A percentile compares a stretch with the other conserved stretches of the same genome.
These are phyloP conservation scores for Xylocampa areola DNA, from an alignment of 2,888 invertebrate genomes.

Conservation along the genomic window DNA sequence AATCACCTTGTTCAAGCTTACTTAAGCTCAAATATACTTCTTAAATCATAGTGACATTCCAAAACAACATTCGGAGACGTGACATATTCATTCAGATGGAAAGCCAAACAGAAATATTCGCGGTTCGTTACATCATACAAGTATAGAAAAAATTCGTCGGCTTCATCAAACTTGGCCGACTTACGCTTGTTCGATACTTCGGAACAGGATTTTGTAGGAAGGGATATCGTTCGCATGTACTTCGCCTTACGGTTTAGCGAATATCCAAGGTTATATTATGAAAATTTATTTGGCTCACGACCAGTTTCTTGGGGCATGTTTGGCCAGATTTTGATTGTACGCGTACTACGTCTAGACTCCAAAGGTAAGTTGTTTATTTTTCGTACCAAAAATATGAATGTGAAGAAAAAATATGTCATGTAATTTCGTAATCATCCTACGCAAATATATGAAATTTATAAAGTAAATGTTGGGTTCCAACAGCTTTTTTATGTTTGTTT, in stretches of 20 bases:
- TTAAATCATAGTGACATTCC: constrained; percentile 30
- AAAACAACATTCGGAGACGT: constrained; percentile 37
- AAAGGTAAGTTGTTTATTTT: no score
- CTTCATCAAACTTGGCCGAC: constrained; percentile 28
- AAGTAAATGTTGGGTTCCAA: no score
- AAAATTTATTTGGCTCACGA: constrained; percentile 24
- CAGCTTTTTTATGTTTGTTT: no score
- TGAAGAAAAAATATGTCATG: no score
- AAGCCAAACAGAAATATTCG: constrained; percentile 64
- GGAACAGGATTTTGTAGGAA: constrained; percentile 2
- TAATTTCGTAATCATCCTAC: no score
- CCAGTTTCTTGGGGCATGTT: background rate
- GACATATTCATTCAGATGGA: constrained; percentile 56
- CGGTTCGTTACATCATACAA: constrained; percentile 67
- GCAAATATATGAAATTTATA: no score
- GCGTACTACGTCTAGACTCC: no score
- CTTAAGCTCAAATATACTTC: constrained; percentile 1
- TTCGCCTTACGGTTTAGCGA: constrained; percentile 6
- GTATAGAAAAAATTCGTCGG: constrained; percentile 46
- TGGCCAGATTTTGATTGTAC: background rate
- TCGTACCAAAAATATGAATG: no score
- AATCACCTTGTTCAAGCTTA: background rate
- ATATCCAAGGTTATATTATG: constrained; percentile 32
- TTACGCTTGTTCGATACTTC: constrained; percentile 16
- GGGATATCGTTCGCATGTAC: constrained; percentile 6